A percentile compares a stretch with the other conserved stretches of the same genome.
Conservation (phyloP, 92 coral and sea anemone species). For the Parazoanthus swiftii region DNA sequence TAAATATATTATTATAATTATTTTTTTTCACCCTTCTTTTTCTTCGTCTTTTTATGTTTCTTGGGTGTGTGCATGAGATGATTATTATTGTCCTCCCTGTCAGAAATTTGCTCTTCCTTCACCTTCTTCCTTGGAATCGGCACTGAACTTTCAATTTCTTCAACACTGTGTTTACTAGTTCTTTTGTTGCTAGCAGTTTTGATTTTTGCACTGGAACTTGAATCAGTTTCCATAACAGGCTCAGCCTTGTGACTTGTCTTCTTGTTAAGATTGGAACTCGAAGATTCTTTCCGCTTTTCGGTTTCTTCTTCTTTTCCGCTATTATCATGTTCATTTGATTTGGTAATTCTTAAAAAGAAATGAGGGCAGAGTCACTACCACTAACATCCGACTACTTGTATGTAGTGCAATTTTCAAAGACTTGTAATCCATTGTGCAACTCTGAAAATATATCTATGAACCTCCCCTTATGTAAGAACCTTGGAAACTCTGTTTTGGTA, state of each 20-base stretch:
- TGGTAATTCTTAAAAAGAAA: neutral
- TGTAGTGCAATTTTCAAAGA: neutral
- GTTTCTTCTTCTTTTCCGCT: neutral
- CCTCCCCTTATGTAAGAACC: no score
- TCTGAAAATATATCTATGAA: no score
- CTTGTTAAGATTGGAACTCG: neutral
- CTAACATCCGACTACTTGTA: neutral
- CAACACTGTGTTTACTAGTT: neutral
- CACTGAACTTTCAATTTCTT: neutral
- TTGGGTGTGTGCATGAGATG: neutral
- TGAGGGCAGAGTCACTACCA: neutral
- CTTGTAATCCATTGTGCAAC: neutral
- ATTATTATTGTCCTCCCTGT: slow-evolving; percentile 22
- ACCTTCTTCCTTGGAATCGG: neutral
- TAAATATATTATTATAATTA: neutral
- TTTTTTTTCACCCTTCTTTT: neutral
- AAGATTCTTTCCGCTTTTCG: neutral
- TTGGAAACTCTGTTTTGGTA: no score
- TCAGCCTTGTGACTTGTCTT: neutral
- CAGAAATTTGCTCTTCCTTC: neutral
- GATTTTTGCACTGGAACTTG: neutral
- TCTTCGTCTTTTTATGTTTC: slow-evolving; percentile 2
- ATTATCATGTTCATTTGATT: neutral
- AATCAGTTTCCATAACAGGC: neutral
- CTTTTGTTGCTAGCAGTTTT: neutral